phyloP scores from a whole-genome alignment of 2,113 vertebrate species.

The Tetraodon nigroviridis region DNA sequence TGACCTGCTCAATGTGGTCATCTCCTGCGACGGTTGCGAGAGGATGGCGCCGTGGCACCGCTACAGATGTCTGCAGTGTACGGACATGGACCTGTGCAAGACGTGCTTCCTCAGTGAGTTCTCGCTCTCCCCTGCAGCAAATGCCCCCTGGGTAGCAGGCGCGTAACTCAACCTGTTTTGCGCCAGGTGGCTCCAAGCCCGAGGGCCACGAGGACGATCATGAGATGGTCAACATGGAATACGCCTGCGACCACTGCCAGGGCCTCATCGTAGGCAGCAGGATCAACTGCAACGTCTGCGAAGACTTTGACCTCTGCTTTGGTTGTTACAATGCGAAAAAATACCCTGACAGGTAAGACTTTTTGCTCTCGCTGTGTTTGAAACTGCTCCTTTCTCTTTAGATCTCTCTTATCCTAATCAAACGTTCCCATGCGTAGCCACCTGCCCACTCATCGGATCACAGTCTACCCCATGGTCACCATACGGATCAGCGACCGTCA shows the following conservation, averaged over 20 bases:
- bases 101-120: constrained; percentile 92
- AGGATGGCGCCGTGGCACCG: constrained; percentile 94
- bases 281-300: constrained; percentile 93
- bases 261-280: constrained; percentile 95
- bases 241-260: constrained; percentile 92
- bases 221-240: constrained; percentile 98
- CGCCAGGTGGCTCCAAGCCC: constrained; percentile 89
- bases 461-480: constrained; percentile 91
- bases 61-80: constrained; percentile 95
- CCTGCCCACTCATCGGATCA: constrained; percentile 91
- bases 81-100: constrained; percentile 97
- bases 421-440: constrained; percentile 73
- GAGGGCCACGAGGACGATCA: constrained; percentile 95
- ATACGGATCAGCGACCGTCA: constrained; percentile 91
- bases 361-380: background rate
- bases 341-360: constrained; percentile 86
- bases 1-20: constrained; percentile 91
- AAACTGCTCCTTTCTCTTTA: background rate
- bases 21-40: constrained; percentile 94
- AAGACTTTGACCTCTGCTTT: constrained; percentile 97
- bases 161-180: background rate
- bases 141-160: background rate
- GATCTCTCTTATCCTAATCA: background rate
- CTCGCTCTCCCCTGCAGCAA: background rate
- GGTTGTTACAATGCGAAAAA: constrained; percentile 95